A percentile compares a stretch with the other conserved stretches of the same genome.
Conservation (phyloP, 1,140 invertebrate species). For the Colletes gigas region DNA sequence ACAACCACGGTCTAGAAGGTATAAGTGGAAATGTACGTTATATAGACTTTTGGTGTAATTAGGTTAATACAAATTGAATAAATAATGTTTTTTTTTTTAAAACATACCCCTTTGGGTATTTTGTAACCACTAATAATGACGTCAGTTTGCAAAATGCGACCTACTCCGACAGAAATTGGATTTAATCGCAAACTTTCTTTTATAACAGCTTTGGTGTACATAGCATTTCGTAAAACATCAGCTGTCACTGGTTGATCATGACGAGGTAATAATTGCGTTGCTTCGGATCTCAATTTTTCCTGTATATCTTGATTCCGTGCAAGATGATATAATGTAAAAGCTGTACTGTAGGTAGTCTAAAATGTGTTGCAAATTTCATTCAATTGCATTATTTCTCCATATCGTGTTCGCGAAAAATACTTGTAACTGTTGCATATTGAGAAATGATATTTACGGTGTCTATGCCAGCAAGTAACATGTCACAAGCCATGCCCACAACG, state of each 20-base stretch:
- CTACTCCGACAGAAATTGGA: conserved; percentile 91
- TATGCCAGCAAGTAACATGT: conserved; percentile 92
- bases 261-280: conserved; percentile 81
- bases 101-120: conserved; percentile 91
- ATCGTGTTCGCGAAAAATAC: background rate
- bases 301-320: conserved; percentile 88
- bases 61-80: too few species aligned
- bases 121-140: conserved; percentile 90
- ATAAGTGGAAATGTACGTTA: conserved; percentile 8
- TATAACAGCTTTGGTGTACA: conserved; percentile 89
- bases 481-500: conserved; percentile 90
- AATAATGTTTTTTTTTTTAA: background rate
- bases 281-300: conserved; percentile 86
- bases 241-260: conserved; percentile 81
- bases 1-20: conserved; percentile 90
- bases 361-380: conserved; percentile 53
- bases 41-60: too few species aligned
- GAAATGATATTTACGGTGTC: conserved; percentile 86
- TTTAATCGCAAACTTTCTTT: conserved; percentile 93
- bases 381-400: too few species aligned
- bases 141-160: conserved; percentile 89
- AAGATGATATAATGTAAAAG: conserved; percentile 92
- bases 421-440: background rate
- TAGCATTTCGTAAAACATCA: conserved; percentile 83
- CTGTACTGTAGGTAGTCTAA: conserved; percentile 90